A percentile compares a stretch with the other conserved stretches of the same genome.
These are phyloP conservation scores for Drosophila phalerata DNA, from an alignment of 2,888 invertebrate species.

Conservation along the genomic window DNA sequence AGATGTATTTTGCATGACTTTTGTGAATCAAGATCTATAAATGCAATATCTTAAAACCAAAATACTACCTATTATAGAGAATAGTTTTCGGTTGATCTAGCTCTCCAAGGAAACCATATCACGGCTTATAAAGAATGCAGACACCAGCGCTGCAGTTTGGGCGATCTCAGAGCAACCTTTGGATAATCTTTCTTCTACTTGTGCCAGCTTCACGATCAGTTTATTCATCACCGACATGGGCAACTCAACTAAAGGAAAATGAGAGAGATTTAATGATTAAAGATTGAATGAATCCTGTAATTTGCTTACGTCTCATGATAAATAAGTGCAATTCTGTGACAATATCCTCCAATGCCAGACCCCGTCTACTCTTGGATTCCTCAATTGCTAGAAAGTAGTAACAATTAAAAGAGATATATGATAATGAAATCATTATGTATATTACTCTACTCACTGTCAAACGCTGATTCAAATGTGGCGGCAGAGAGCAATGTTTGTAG, in stretches of 20 bases:
- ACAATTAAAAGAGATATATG: background rate
- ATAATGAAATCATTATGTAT: background rate
- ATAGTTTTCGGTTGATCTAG: slow-evolving; percentile 20
- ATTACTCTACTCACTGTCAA: slow-evolving; percentile 71
- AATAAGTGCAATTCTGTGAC: slow-evolving; percentile 95
- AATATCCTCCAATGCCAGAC: slow-evolving; percentile 96
- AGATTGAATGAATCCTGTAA: background rate
- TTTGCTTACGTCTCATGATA: slow-evolving; percentile 92
- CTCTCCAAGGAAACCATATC: slow-evolving; percentile 86
- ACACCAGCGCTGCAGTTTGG: slow-evolving; percentile 94
- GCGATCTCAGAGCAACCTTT: slow-evolving; percentile 95
- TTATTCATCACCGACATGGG: slow-evolving; percentile 92
- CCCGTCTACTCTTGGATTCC: slow-evolving; percentile 94
- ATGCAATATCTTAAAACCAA: slow-evolving; percentile 13
- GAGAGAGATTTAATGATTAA: background rate
- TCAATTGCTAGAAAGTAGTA: slow-evolving; percentile 86
- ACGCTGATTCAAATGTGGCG: slow-evolving; percentile 80
- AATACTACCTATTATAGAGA: background rate
- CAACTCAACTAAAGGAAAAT: slow-evolving; percentile 91
- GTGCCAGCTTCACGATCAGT: slow-evolving; percentile 94
- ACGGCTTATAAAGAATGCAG: slow-evolving; percentile 93
- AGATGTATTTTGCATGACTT: background rate
- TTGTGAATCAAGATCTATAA: background rate
- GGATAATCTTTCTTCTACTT: slow-evolving; percentile 94
- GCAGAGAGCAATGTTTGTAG: slow-evolving; percentile 90